phyloP scores from a whole-genome alignment of 2,797 vertebrate genomes.

The Monodelphis domestica region DNA sequence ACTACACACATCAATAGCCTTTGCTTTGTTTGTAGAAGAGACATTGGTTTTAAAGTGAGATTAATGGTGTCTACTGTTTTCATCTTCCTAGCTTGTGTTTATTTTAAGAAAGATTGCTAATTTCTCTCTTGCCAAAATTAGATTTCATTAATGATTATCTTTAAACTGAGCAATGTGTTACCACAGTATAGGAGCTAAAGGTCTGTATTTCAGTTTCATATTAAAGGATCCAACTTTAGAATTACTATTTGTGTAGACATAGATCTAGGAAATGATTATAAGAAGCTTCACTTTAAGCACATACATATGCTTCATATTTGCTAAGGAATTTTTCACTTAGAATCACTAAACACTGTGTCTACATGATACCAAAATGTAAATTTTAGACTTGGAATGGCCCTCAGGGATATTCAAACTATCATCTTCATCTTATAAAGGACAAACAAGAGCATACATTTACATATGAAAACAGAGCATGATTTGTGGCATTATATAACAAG shows the following conservation, averaged over 20 bases:
- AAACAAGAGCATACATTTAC: too few relatives aligned
- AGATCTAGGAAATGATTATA: background rate
- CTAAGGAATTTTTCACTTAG: too few relatives aligned
- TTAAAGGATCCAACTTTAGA: too few relatives aligned
- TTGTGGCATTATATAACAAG: too few relatives aligned
- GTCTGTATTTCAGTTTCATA: background rate
- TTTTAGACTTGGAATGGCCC: too few relatives aligned
- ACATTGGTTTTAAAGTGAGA: slow-evolving; percentile 1
- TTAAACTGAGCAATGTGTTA: background rate
- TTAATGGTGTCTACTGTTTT: background rate
- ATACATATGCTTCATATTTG: too few relatives aligned
- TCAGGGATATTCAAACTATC: too few relatives aligned
- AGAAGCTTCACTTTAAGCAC: background rate
- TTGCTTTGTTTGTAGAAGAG: background rate
- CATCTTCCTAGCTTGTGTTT: slow-evolving; percentile 17
- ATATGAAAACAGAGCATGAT: too few relatives aligned
- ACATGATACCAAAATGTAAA: too few relatives aligned
- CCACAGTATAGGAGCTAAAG: background rate
- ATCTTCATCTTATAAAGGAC: too few relatives aligned
- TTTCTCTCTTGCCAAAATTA: background rate
- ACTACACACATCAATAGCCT: background rate
- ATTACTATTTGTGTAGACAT: background rate
- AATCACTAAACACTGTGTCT: too few relatives aligned
- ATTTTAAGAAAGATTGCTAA: slow-evolving; percentile 40
- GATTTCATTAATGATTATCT: slow-evolving; percentile 16